Conservation (phyloP, 2,113 vertebrate species). For the Bubo scandiacus region DNA sequence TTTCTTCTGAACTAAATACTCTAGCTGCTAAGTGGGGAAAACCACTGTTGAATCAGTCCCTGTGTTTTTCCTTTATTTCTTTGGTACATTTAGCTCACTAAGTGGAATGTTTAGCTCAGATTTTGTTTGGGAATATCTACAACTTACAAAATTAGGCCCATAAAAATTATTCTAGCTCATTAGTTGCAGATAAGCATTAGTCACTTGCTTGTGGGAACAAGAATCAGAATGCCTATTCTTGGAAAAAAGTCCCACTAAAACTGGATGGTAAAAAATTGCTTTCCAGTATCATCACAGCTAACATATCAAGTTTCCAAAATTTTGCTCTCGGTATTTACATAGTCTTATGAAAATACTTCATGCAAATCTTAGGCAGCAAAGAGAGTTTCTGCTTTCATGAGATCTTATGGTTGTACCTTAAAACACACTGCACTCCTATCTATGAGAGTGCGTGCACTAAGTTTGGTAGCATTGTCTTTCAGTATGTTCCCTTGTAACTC, state of each 20-base stretch:
- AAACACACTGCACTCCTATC: not conserved
- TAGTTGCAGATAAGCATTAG: not conserved
- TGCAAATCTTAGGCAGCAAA: not conserved
- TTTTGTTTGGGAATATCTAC: not conserved
- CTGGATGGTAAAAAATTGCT: not conserved
- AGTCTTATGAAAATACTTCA: not conserved
- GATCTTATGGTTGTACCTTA: not conserved
- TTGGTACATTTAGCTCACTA: not conserved
- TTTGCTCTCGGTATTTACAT: not conserved
- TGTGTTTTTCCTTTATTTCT: not conserved
- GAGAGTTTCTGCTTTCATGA: not conserved
- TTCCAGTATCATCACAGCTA: not conserved
- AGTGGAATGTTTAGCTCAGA: not conserved
- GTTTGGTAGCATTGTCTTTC: not conserved
- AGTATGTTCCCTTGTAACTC: not conserved
- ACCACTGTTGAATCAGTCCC: not conserved
- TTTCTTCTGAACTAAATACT: not conserved
- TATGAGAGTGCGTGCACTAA: not conserved
- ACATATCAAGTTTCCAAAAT: not conserved
- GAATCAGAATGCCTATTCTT: not conserved
- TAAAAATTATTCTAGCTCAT: not conserved
- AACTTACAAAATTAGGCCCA: not conserved
- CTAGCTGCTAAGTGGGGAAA: not conserved
- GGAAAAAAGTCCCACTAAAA: not conserved
- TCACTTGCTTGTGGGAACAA: not conserved